Base-by-base conservation (phyloP, 2,113 vertebrate species). In the Hiodon tergisus region DNA sequence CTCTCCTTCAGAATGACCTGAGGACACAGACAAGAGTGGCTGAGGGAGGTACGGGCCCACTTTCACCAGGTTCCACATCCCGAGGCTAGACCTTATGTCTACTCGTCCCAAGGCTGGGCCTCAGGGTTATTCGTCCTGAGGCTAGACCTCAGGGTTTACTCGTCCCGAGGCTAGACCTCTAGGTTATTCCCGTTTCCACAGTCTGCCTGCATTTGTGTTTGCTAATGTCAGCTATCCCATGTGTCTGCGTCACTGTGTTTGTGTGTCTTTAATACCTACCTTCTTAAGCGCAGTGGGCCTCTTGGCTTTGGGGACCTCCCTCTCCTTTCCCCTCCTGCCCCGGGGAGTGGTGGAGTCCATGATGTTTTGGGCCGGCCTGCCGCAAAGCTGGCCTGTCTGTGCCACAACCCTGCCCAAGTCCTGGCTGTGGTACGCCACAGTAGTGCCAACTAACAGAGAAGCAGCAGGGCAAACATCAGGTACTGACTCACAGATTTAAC, bases 1-100 rank as follows among this genome's bases (percentile, higher is more conserved):
- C 97, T 93, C 83, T 99, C 97, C 85, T 98, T 98, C 82, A 99
- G 87, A 82, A 99, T 99, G 72, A 99, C 95, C 97, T 99, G 82
- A 47, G 78, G 71, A 83, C 66, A 86, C 80, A 83, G 17, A 78
- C 4, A n/a, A 55, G 14, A 8, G 65, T 57, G 1, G 11, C 3
- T 47, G 4, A 8, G 58, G 3, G 3, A 11, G 48, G 46, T 13
- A 60, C 13, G 46, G 14, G 46, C 3, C 10, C 31, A 59, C n/a
- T 6, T 11, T 58, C 57, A n/a, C 57, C 4, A 59, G 31, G 1
- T 31, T 31, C 0, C 2, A 1, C 31, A 2, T 31, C 31, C 31
- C 31, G 2, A 31, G 2, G 31, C 31, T 31, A 31, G 31, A 31
- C 31, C 31, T 31, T 2, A 31, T 0, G 31, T 31, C 2, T 31